Conservation (phyloP, 2,888 invertebrate species). For the Steromphala cineraria region DNA sequence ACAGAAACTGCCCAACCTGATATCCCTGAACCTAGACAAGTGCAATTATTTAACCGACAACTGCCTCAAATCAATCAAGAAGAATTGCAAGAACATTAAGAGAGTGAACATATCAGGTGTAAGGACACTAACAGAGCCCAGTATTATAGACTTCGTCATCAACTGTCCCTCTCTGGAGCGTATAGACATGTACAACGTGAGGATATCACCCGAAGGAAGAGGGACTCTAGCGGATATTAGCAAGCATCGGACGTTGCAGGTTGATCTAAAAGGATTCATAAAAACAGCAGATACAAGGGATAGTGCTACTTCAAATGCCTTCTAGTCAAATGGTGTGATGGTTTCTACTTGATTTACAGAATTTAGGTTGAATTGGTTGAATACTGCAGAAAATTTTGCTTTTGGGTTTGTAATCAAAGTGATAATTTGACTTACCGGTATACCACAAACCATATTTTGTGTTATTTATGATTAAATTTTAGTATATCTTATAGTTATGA, state of each 20-base stretch:
- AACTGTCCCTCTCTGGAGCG: constrained; percentile 48
- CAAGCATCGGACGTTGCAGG: constrained; percentile 45
- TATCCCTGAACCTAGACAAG: constrained; percentile 59
- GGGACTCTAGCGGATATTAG: constrained; percentile 46
- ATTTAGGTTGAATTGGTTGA: too few relatives aligned
- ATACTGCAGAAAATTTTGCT: too few relatives aligned
- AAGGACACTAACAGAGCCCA: constrained; percentile 51
- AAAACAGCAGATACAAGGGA: neutral
- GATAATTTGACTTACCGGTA: too few relatives aligned
- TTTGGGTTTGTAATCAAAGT: too few relatives aligned
- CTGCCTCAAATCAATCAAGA: constrained; percentile 48
- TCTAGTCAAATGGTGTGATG: too few relatives aligned
- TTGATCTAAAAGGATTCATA: constrained; percentile 47
- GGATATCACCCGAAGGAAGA: constrained; percentile 46
- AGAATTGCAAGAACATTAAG: constrained; percentile 49
- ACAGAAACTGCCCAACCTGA: constrained; percentile 64
- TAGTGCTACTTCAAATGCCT: too few relatives aligned
- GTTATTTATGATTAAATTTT: too few relatives aligned
- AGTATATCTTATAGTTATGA: too few relatives aligned
- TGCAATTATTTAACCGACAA: constrained; percentile 67
- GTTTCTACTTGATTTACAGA: too few relatives aligned
- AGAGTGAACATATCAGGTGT: constrained; percentile 59
- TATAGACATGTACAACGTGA: constrained; percentile 64
- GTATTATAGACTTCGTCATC: constrained; percentile 56
- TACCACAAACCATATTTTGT: too few relatives aligned